Evolutionary conservation across 2,113 vertebrate genomes (phyloP), one percentile per base, ranked within the genome.

Genomic region (Excalfactoria chinensis): DNA sequence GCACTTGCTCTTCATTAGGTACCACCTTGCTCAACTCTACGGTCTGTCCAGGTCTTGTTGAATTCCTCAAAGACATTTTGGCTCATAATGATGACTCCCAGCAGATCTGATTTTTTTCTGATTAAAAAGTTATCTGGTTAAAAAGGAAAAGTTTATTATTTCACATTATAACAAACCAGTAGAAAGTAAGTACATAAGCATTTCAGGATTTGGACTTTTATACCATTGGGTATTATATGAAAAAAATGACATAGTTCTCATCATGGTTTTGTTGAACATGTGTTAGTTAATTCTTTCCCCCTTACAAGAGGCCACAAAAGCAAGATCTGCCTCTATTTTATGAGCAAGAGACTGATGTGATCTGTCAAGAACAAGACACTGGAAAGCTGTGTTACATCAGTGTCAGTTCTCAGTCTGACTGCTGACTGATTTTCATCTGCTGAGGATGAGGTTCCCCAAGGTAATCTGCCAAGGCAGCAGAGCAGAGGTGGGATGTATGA

Each of bases 31-130:
- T 26, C 14, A 53, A 10, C 26, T 53, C 26, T 30, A 9, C 26
- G 17, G 26, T 16, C 49, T 53, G 51, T 53, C 51, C 51, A 53
- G 51, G 51, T 30, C 51, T 53, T 30, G 51, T 17, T 53, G 51
- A 87, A 62, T 37, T 51, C 55, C 49, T 92, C 56, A 41, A 7
- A 66, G 16, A 21, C 13, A 58, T 82, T 62, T 6, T 23, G 64
- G 5, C 64, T 69, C 49, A 46, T 66, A 35, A 11, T 59, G 21
- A 2, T 30, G 76, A 5, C 8, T 81, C 34, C 35, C 40, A 76
- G 55, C 2, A 66, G 26, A 60, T 22, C 6, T 55, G 13, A 1
- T 11, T 0, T 30, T 62, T 67, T 17, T 70, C 8, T 3, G 40
- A 2, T 7, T 35, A 5, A 3, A 30, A 40, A 35, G 13, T 43